Base-by-base conservation (phyloP, 2,888 invertebrate species). In the Pyrrhosoma nymphula region DNA sequence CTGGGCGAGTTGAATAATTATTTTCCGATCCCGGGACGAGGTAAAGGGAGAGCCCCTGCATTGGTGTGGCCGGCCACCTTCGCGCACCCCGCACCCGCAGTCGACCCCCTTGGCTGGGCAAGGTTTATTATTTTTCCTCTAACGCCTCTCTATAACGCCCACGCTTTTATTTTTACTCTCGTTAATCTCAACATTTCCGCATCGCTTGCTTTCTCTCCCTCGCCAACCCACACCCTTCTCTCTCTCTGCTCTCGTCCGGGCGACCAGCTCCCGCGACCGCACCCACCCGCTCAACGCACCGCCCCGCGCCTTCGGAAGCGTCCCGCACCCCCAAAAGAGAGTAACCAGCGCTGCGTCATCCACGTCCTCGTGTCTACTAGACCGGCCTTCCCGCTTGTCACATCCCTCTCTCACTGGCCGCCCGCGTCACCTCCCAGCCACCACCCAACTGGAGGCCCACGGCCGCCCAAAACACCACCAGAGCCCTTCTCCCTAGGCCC, bases 251-350 rank as follows among this genome's bases (percentile, higher is more conserved):
- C 23, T 23, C 55, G 47, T 88, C 91, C 91, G 82, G 60, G 16
- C 26, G 47, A 91, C 26, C 63, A 39, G 91, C 63, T 60, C 20
- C 39, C 91, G 91, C 91, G 91, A 91, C 91, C 63, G 39, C 91
- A 91, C 91, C 91, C 55, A 55, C 56, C n/a, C n/a, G n/a, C n/a
- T n/a, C n/a, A n/a, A n/a, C 39, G 91, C 56, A n/a, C 69, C 69
- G 1, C 69, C 69, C 69, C 69, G 69, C n/a, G 26, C 69, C 69
- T 69, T 69, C 20, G 6, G 69, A n/a, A 26, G n/a, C 69, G 69
- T 26, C 69, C 69, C 23, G 60, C 69, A 26, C 6, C 82, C 18
- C 82, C 35, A 1, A 18, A 35, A 82, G 35, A 82, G 23, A 69
- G 56, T 23, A 35, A 60, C 91, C 91, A 35, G 26, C 39, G 93